These are phyloP conservation scores for Acrossocheilus fasciatus DNA, from an alignment of 2,797 vertebrate species.

Conservation along the genomic window DNA sequence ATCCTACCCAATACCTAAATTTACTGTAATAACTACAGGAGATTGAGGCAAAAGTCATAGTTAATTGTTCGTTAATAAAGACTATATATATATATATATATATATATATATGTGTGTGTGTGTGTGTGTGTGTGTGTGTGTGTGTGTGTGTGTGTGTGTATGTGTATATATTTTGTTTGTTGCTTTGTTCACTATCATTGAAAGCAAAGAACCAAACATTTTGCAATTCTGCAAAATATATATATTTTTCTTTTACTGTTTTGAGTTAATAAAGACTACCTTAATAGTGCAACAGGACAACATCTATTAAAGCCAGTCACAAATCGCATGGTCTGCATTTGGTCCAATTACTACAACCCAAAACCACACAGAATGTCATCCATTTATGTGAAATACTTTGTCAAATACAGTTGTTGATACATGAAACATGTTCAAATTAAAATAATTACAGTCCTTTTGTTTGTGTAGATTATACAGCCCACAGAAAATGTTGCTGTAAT, in stretches of 20 bases:
- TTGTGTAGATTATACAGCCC: background rate
- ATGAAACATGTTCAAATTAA: conserved; percentile 5
- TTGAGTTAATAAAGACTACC: background rate
- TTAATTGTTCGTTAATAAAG: too few species aligned
- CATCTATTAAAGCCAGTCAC: background rate
- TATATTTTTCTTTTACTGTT: background rate
- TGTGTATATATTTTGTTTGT: too few species aligned
- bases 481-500: background rate
- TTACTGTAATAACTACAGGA: too few species aligned
- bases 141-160: too few species aligned
- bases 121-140: too few species aligned
- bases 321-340: background rate
- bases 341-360: background rate
- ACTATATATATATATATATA: too few species aligned
- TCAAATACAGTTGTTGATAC: conserved; percentile 5
- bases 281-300: background rate
- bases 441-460: background rate
- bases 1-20: too few species aligned
- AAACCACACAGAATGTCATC: background rate
- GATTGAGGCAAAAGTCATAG: too few species aligned
- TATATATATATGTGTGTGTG: too few species aligned
- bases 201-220: background rate
- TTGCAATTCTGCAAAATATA: background rate
- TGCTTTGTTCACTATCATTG: too few species aligned
- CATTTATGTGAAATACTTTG: conserved; percentile 6